Percentiles rank a stretch among this genome's conserved stretches.
Evolutionary conservation across 64 coral and sea anemone species (phyloP).

Genomic region (Montipora sp.): DNA sequence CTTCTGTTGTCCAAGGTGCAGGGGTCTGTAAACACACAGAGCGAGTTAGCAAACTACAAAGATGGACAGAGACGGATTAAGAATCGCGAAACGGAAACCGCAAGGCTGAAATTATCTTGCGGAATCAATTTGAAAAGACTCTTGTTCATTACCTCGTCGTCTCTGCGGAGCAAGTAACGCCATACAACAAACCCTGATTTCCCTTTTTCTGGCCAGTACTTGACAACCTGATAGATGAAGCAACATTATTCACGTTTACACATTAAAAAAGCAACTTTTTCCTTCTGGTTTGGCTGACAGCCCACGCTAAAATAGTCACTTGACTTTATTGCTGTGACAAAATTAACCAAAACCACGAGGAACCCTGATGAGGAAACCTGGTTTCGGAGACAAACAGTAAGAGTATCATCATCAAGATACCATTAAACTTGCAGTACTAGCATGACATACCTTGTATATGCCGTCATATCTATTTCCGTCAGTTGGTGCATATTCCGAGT

Average conservation of each 20-base stretch:
- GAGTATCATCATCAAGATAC: no score
- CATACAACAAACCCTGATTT: conserved; percentile 91
- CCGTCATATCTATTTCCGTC: conserved; percentile 98
- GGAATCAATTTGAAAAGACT: no score
- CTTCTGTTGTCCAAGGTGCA: conserved; percentile 96
- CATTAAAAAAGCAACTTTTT: no score
- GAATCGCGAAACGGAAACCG: no score
- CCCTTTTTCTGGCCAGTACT: conserved; percentile 98
- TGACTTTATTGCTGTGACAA: no score
- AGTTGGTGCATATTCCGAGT: conserved; percentile 86
- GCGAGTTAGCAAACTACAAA: background rate
- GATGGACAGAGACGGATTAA: background rate
- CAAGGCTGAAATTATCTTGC: no score
- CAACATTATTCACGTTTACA: background rate
- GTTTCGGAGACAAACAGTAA: no score
- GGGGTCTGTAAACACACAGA: conserved; percentile 58
- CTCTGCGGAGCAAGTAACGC: conserved; percentile 85
- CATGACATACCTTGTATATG: conserved; percentile 84
- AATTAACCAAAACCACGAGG: no score
- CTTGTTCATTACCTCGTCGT: conserved; percentile 83
- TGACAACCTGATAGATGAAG: conserved; percentile 71
- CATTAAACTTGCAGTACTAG: no score
- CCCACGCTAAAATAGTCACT: no score
- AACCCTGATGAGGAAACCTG: no score
- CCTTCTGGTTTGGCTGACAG: no score